Base-by-base conservation (phyloP, 2,888 invertebrate genomes). In the Branchellion lobata region DNA sequence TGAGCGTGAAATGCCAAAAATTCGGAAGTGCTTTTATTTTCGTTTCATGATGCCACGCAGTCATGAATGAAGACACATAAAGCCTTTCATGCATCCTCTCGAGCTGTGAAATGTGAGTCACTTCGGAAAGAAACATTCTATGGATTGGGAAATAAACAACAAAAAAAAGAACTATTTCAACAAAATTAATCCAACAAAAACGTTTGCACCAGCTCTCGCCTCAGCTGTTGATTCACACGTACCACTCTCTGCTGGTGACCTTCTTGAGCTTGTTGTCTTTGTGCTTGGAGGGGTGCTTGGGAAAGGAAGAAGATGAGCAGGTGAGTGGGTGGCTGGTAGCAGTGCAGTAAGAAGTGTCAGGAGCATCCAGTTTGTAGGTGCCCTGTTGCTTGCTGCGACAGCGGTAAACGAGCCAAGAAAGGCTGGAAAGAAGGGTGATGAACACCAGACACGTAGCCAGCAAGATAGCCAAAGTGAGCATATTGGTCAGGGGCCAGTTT, bases 361-460 rank as follows among this genome's bases (percentile, higher is more conserved):
- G 31, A 21, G 73, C 57, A 73, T 80, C 80, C 27, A 80, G 65
- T 51, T 80, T 80, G 78, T 80, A 80, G 21, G 78, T 71, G 14
- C 80, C 80, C 24, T 73, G 51, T 27, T 77, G 78, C n/a, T 71
- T 47, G 31, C 69, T 73, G 33, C 73, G 40, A 57, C 53, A 76
- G 34, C 80, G 69, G 68, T 73, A 72, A 47, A 78, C n/a, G 57
- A 78, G 57, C 69, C 72, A 80, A n/a, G 61, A 40, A 14, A 78
- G 74, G 21, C 34, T 57, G 40, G 69, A 24, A 27, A 78, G 27
- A 24, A 78, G 40, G 33, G 72, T 73, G 57, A 80, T 31, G 1
- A 65, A 27, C 31, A 47, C 72, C 24, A 77, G 31, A 29, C 36
- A 79, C 27, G 24, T 57, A n/a, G 5, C 21, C 14, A 57, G 21